Evolutionary conservation across 1,140 invertebrate species (phyloP).

Genomic region (Saccostrea cuccullata): DNA sequence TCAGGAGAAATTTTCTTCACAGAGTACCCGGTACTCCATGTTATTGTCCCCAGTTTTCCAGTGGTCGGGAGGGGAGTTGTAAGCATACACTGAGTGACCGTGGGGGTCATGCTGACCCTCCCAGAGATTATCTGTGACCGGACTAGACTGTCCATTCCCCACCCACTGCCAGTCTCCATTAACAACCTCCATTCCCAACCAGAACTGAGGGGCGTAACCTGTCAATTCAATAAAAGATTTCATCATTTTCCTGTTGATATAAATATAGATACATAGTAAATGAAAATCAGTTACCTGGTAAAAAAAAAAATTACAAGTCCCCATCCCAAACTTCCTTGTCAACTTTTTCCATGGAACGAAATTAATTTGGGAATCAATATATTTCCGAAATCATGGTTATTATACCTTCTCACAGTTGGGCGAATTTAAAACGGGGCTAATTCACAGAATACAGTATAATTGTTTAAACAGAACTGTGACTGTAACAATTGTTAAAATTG

Average conservation of each 20-base stretch:
- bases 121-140: conserved; percentile 39
- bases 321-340: too few species aligned
- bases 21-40: conserved; percentile 40
- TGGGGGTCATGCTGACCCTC: conserved; percentile 13
- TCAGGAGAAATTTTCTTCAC: conserved; percentile 38
- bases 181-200: conserved; percentile 40
- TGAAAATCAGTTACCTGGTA: too few species aligned
- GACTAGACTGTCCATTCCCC: not conserved
- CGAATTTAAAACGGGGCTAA: too few species aligned
- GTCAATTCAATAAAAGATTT: conserved; percentile 1
- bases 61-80: conserved; percentile 43
- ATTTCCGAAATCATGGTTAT: too few species aligned
- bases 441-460: too few species aligned
- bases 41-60: conserved; percentile 26
- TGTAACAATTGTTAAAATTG: too few species aligned
- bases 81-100: not conserved
- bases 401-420: too few species aligned
- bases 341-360: too few species aligned
- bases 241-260: not conserved
- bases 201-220: conserved; percentile 43
- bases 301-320: too few species aligned
- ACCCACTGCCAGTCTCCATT: conserved; percentile 42
- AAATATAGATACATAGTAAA: too few species aligned
- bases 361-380: too few species aligned
- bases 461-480: too few species aligned